Conservation (phyloP, 2,113 vertebrate genomes). For the Eulacestoma nigropectus region DNA sequence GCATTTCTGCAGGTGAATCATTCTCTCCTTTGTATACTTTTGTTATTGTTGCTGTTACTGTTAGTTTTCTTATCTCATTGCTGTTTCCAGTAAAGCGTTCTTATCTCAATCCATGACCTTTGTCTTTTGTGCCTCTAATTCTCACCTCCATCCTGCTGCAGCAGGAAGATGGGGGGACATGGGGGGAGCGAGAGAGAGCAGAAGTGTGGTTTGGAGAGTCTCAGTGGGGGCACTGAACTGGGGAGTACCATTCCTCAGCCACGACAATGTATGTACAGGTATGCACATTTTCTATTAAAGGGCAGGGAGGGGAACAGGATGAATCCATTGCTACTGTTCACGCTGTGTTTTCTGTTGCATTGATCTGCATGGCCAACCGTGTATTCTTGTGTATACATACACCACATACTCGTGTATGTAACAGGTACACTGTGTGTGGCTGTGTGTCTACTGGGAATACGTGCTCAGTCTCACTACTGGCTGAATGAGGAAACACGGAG, state of each 20-base stretch:
- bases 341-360: not conserved
- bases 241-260: not conserved
- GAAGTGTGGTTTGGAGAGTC: not conserved
- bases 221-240: not conserved
- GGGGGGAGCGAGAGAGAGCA: too few relatives aligned
- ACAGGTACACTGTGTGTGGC: accelerated
- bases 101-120: not conserved
- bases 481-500: not conserved
- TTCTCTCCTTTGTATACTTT: not conserved
- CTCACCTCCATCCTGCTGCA: not conserved
- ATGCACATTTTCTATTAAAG: not conserved
- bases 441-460: not conserved
- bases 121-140: not conserved
- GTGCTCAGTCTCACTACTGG: not conserved
- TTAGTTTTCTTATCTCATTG: not conserved
- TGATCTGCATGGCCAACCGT: not conserved
- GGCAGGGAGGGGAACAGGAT: not conserved
- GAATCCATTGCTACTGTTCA: not conserved
- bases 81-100: not conserved
- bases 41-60: not conserved
- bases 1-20: not conserved
- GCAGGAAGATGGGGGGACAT: accelerated
- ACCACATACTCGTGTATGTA: too few relatives aligned
- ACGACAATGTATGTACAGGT: not conserved
- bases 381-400: too few relatives aligned